These are phyloP conservation scores for Craterocephalus amniculus DNA, from an alignment of 2,797 vertebrate genomes.

Conservation along the genomic window DNA sequence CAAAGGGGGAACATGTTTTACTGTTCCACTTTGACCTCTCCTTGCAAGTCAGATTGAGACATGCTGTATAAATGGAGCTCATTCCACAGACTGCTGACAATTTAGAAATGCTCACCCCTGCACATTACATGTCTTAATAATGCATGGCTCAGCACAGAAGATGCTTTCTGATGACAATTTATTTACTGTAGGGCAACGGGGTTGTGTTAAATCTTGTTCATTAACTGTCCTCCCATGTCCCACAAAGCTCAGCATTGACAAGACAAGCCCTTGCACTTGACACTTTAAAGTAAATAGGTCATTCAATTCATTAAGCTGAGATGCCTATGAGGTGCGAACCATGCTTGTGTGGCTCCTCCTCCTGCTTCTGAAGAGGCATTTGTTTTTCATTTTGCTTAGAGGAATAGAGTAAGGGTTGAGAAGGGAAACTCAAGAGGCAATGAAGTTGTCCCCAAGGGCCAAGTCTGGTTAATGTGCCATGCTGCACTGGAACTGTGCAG, in stretches of 20 bases:
- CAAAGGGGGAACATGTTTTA: slow-evolving; percentile 37
- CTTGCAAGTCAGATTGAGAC: slow-evolving; percentile 34
- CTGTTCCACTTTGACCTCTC: slow-evolving; percentile 52
- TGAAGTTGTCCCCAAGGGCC: slow-evolving; percentile 78
- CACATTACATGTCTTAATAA: slow-evolving; percentile 53
- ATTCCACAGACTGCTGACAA: slow-evolving; percentile 38
- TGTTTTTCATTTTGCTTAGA: slow-evolving; percentile 88
- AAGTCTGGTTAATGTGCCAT: slow-evolving; percentile 87
- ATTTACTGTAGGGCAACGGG: slow-evolving; percentile 49
- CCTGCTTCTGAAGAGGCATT: slow-evolving; percentile 83
- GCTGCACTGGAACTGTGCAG: slow-evolving; percentile 76
- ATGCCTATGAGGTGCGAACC: slow-evolving; percentile 79
- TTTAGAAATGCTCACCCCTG: slow-evolving; percentile 25
- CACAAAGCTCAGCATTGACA: slow-evolving; percentile 47
- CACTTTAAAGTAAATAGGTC: slow-evolving; percentile 78
- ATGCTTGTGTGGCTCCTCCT: slow-evolving; percentile 63
- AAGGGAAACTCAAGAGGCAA: slow-evolving; percentile 71
- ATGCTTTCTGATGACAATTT: slow-evolving; percentile 61
- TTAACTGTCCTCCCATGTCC: slow-evolving; percentile 47
- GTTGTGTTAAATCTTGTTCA: slow-evolving; percentile 53
- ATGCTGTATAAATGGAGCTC: slow-evolving; percentile 16
- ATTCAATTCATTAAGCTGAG: slow-evolving; percentile 82
- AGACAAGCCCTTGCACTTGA: slow-evolving; percentile 62
- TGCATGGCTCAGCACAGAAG: slow-evolving; percentile 35
- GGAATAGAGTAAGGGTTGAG: slow-evolving; percentile 46